Evolutionary conservation across 37 sponge, comb jelly and placozoan genomes (phyloP).

Genomic region (Geodia barretti): DNA sequence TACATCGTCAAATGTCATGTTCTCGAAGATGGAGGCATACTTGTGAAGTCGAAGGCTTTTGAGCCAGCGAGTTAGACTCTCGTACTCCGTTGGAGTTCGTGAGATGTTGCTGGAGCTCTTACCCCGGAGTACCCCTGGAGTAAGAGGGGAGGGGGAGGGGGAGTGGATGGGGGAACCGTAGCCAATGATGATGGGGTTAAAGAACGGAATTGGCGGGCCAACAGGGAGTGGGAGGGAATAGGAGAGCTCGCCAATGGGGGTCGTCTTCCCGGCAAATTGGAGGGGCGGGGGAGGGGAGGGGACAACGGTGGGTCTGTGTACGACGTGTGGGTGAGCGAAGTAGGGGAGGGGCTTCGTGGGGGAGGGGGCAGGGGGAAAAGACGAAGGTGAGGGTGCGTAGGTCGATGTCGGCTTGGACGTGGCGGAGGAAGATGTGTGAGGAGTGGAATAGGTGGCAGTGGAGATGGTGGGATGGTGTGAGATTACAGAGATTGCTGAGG

Average conservation of each 20-base stretch:
- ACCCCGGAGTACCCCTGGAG: neutral
- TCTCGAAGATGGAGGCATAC: conserved; percentile 56
- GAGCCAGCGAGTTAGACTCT: conserved; percentile 67
- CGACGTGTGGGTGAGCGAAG: neutral
- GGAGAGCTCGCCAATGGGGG: conserved; percentile 9
- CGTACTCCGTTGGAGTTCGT: conserved; percentile 25
- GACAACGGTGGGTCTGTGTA: neutral
- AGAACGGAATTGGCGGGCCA: neutral
- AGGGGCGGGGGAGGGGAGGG: conserved; percentile 19
- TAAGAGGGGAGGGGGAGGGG: conserved; percentile 34
- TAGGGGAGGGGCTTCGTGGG: neutral
- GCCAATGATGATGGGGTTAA: neutral
- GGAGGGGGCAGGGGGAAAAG: neutral
- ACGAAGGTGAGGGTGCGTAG: neutral
- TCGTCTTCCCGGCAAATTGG: conserved; percentile 9
- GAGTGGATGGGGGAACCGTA: conserved; percentile 42
- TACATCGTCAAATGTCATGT: conserved; percentile 76
- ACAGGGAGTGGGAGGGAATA: neutral
- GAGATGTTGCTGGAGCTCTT: conserved; percentile 33
- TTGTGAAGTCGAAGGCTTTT: conserved; percentile 77
- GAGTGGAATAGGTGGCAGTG: neutral
- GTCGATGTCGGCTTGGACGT: neutral
- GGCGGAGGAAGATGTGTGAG: neutral
- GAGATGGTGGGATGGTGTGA: neutral
- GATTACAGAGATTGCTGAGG: neutral